Evolutionary conservation across 2,888 invertebrate genomes (phyloP).

Genomic region (Xestia ashworthii): DNA sequence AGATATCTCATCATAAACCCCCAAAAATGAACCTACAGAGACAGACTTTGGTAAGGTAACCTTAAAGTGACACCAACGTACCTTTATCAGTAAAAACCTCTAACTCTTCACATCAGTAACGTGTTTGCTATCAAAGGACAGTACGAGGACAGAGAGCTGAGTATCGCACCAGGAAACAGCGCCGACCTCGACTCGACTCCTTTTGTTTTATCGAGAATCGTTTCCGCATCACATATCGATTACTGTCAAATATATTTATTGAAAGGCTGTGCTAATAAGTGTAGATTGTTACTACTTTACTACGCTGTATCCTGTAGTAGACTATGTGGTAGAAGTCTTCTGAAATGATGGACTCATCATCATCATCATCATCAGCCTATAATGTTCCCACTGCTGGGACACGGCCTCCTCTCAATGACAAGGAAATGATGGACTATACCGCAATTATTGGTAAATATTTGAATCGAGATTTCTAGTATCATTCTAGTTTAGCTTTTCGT

Average conservation of each 20-base stretch:
- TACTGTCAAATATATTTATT: slow-evolving; percentile 34
- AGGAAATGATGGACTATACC: not conserved
- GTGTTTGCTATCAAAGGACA: slow-evolving; percentile 55
- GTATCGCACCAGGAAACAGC: slow-evolving; percentile 56
- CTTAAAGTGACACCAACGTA: not conserved
- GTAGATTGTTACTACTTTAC: not conserved
- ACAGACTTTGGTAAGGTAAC: not conserved
- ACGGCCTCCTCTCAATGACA: too few relatives aligned
- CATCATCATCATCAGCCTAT: too few relatives aligned
- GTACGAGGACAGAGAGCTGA: slow-evolving; percentile 54
- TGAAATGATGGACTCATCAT: too few relatives aligned
- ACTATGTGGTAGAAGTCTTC: not conserved
- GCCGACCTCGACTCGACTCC: slow-evolving; percentile 61
- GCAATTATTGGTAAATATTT: not conserved
- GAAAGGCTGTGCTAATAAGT: not conserved
- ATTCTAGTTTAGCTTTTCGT: not conserved
- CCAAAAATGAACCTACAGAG: not conserved
- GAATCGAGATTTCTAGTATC: too few relatives aligned
- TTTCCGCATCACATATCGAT: slow-evolving; percentile 66
- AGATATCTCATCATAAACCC: too few relatives aligned
- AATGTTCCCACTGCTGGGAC: too few relatives aligned
- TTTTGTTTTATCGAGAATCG: slow-evolving; percentile 62
- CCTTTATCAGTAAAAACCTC: slow-evolving; percentile 19
- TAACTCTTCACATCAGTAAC: slow-evolving; percentile 24
- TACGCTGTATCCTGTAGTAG: not conserved